Percentiles rank a stretch among this genome's conserved stretches.
Conservation (phyloP, 1,140 invertebrate genomes). For the Pristionchus pacificus region DNA sequence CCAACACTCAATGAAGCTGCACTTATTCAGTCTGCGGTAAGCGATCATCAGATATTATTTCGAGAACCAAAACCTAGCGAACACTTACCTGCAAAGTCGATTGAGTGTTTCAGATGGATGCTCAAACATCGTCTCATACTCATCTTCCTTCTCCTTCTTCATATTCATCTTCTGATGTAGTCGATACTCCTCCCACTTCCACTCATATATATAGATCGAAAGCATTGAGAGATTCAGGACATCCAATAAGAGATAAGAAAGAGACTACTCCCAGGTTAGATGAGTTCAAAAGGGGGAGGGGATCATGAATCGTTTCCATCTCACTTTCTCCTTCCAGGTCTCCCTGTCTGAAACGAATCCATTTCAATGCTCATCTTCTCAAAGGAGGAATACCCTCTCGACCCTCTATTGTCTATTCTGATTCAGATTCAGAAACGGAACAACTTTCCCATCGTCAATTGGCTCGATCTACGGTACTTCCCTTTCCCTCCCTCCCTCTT, state of each 20-base stretch:
- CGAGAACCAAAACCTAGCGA: too few relatives aligned
- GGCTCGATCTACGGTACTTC: not conserved
- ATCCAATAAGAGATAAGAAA: not conserved
- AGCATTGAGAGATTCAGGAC: not conserved
- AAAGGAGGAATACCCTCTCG: not conserved
- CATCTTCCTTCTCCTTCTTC: not conserved
- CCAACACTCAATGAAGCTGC: too few relatives aligned
- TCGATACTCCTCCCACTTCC: not conserved
- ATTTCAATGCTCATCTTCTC: conserved; percentile 13
- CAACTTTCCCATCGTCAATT: not conserved
- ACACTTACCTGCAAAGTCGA: too few relatives aligned
- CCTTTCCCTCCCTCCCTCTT: not conserved
- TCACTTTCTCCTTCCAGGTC: conserved; percentile 10
- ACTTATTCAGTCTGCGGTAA: too few relatives aligned
- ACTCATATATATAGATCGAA: not conserved
- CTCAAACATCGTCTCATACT: too few relatives aligned
- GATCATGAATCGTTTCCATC: not conserved
- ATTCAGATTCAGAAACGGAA: not conserved
- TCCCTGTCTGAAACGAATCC: conserved; percentile 29
- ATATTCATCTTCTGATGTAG: not conserved
- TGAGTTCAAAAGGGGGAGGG: too few relatives aligned
- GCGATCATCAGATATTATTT: too few relatives aligned
- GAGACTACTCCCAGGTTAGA: not conserved
- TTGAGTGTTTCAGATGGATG: too few relatives aligned
- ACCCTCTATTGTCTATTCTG: not conserved